Conservation (phyloP, 2,888 invertebrate species). For the Amitus sp. region DNA sequence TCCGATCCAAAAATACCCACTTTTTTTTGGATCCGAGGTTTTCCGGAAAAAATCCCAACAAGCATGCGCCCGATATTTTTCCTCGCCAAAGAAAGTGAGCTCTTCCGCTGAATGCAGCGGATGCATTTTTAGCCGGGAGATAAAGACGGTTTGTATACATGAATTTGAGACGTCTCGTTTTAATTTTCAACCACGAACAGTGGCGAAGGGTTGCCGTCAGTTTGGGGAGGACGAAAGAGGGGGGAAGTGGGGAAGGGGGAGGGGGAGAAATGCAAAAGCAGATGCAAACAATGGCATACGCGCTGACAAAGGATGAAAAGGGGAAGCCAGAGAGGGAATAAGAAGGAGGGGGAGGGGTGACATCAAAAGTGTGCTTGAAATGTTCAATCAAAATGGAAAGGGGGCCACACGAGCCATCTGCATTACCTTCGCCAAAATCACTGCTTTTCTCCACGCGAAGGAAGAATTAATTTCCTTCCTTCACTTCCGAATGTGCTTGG, state of each 20-base stretch:
- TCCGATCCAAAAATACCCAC: no score
- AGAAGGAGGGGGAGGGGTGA: not conserved
- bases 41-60: no score
- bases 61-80: no score
- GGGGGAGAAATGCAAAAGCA: not conserved
- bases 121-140: not conserved
- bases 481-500: no score
- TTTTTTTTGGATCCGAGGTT: no score
- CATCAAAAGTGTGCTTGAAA: constrained; percentile 2
- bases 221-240: not conserved
- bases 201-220: constrained; percentile 1
- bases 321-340: no score
- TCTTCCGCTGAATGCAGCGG: no score
- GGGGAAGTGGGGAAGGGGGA: not conserved
- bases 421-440: not conserved
- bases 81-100: not conserved
- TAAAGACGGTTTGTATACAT: not conserved
- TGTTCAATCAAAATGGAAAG: not conserved
- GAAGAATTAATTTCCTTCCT: not conserved
- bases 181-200: not conserved
- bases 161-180: constrained; percentile 6
- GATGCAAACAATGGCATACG: constrained; percentile 5
- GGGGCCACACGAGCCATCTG: not conserved
- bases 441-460: no score
- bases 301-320: constrained; percentile 4